Evolutionary conservation across 2,888 invertebrate genomes (phyloP).

Genomic region (Lacanobia oleracea): DNA sequence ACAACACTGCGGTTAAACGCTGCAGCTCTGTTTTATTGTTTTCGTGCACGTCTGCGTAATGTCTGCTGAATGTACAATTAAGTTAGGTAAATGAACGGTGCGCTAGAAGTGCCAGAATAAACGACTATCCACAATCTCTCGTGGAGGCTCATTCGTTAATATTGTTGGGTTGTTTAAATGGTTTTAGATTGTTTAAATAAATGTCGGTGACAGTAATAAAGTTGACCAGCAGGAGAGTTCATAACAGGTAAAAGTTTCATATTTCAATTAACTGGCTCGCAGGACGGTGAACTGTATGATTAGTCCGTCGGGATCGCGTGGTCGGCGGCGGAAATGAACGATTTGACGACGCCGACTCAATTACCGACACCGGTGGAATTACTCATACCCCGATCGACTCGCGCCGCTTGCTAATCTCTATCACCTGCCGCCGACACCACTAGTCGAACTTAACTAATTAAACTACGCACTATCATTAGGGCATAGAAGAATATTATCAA

Average conservation of each 20-base stretch:
- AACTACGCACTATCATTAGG: slow-evolving; percentile 44
- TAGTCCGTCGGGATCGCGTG: slow-evolving; percentile 64
- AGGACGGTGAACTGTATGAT: slow-evolving; percentile 62
- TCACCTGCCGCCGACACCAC: slow-evolving; percentile 39
- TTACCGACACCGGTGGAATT: slow-evolving; percentile 67
- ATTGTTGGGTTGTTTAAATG: slow-evolving; percentile 20
- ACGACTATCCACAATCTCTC: slow-evolving; percentile 38
- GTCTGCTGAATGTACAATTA: slow-evolving; percentile 59
- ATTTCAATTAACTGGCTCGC: slow-evolving; percentile 63
- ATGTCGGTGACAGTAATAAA: slow-evolving; percentile 43
- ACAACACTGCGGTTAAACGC: slow-evolving; percentile 61
- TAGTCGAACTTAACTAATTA: slow-evolving; percentile 49
- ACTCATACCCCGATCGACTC: slow-evolving; percentile 64
- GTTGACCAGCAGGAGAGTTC: slow-evolving; percentile 34
- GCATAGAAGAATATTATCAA: slow-evolving; percentile 19
- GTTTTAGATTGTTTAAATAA: slow-evolving; percentile 13
- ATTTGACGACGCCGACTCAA: slow-evolving; percentile 71
- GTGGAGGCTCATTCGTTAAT: slow-evolving; percentile 18
- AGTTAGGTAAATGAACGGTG: slow-evolving; percentile 56
- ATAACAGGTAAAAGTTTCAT: slow-evolving; percentile 66
- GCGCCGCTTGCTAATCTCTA: slow-evolving; percentile 51
- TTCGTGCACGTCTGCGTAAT: slow-evolving; percentile 62
- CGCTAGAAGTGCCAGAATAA: slow-evolving; percentile 40
- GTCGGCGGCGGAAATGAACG: slow-evolving; percentile 65
- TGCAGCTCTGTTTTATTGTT: slow-evolving; percentile 67